phyloP scores from a whole-genome alignment of 2,113 vertebrate species.

The Trematomus loennbergii region DNA sequence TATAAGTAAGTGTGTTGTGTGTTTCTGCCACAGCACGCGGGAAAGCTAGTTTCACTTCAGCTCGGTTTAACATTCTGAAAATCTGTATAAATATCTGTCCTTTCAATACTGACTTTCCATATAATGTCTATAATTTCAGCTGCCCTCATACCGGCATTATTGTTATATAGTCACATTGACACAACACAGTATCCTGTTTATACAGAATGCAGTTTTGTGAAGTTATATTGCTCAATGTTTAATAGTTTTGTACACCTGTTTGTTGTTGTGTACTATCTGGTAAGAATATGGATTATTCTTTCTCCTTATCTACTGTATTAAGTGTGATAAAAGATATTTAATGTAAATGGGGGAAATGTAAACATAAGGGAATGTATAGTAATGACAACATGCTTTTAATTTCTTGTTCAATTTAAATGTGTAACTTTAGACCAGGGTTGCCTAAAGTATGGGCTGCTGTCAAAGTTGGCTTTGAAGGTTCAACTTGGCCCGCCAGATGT shows the following conservation, averaged over 20 bases:
- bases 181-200: neutral
- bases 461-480: too few species aligned
- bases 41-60: slow-evolving; percentile 1
- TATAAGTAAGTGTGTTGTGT: neutral
- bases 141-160: neutral
- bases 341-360: neutral
- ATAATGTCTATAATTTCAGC: neutral
- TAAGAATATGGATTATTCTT: neutral
- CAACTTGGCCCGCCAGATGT: too few species aligned
- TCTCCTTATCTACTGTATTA: neutral
- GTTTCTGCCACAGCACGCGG: neutral
- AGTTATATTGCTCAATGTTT: neutral
- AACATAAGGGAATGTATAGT: neutral
- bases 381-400: too few species aligned
- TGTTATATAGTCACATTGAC: neutral
- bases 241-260: neutral
- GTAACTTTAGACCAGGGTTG: too few species aligned
- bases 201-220: too few species aligned
- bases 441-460: too few species aligned
- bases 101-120: neutral
- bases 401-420: too few species aligned
- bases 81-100: neutral
- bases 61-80: neutral
- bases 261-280: neutral
- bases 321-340: neutral